These are phyloP conservation scores for Spea multiplicata DNA, from an alignment of 2,113 vertebrate species.

Conservation along the genomic window DNA sequence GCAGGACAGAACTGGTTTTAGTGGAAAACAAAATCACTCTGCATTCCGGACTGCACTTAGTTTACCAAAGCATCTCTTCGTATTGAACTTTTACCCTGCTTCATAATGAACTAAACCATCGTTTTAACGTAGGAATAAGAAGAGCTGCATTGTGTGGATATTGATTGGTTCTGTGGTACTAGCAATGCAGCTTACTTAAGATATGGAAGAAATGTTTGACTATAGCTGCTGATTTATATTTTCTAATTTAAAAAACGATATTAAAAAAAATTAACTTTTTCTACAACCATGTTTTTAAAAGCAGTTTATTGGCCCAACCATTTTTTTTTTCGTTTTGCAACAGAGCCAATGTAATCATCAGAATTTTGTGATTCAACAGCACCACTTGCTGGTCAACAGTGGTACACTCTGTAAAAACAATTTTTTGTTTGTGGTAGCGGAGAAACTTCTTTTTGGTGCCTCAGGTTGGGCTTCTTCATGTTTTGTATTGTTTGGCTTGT, in stretches of 20 bases:
- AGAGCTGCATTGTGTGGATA: background rate
- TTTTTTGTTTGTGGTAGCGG: background rate
- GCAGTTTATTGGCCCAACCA: background rate
- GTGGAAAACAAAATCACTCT: background rate
- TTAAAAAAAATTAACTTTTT: background rate
- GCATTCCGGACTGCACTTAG: background rate
- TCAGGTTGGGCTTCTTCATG: background rate
- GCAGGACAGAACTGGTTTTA: background rate
- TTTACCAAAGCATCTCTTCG: slow-evolving; percentile 30
- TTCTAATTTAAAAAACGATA: slow-evolving; percentile 1
- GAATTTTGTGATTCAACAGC: slow-evolving; percentile 40
- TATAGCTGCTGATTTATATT: background rate
- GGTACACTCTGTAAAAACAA: slow-evolving; percentile 31
- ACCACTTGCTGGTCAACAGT: slow-evolving; percentile 60
- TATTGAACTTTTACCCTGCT: background rate
- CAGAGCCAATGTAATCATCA: background rate
- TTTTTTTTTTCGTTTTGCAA: slow-evolving; percentile 7
- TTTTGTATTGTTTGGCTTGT: background rate
- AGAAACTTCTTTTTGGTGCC: background rate
- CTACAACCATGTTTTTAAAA: background rate
- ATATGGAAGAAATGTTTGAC: background rate
- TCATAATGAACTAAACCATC: background rate
- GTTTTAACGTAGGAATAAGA: background rate
- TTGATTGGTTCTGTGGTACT: background rate
- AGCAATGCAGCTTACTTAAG: background rate